These are phyloP conservation scores for Drosophila mercatorum DNA, from an alignment of 2,888 invertebrate species.

Conservation along the genomic window DNA sequence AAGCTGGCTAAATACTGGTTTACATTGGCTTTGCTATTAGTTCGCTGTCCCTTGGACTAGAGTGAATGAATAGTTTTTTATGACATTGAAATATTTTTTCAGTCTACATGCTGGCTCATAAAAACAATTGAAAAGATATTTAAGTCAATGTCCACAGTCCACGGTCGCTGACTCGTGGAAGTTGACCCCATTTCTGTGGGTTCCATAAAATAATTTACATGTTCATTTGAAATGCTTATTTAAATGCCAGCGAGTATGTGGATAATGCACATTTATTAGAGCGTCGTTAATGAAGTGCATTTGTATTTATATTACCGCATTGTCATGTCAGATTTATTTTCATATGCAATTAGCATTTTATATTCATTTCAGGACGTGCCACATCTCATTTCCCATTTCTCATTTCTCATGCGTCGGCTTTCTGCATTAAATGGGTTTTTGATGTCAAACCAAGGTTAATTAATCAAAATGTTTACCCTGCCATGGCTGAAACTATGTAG, in stretches of 20 bases:
- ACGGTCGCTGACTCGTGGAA: not conserved
- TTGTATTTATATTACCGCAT: constrained; percentile 31
- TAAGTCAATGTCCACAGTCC: not conserved
- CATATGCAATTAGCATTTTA: constrained; percentile 71
- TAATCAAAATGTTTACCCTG: constrained; percentile 27
- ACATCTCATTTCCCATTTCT: constrained; percentile 22
- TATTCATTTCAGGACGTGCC: constrained; percentile 42
- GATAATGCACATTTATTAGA: constrained; percentile 22
- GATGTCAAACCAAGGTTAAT: constrained; percentile 30
- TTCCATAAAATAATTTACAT: constrained; percentile 11
- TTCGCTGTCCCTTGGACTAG: not conserved
- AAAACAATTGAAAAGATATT: not conserved
- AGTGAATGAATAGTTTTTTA: too few species aligned
- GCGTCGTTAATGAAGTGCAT: constrained; percentile 34
- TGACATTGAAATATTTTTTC: too few species aligned
- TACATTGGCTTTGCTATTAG: not conserved
- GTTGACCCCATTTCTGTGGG: constrained; percentile 3
- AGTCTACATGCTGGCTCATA: not conserved
- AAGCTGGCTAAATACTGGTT: not conserved
- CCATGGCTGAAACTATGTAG: constrained; percentile 1
- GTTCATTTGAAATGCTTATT: constrained; percentile 15
- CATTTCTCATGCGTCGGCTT: constrained; percentile 19
- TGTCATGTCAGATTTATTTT: constrained; percentile 56
- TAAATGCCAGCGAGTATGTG: constrained; percentile 9
- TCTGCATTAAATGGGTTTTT: constrained; percentile 15